Percentiles rank a stretch among this genome's conserved stretches.
phyloP scores from a whole-genome alignment of 2,113 vertebrate species.

The Alouatta palliata region DNA sequence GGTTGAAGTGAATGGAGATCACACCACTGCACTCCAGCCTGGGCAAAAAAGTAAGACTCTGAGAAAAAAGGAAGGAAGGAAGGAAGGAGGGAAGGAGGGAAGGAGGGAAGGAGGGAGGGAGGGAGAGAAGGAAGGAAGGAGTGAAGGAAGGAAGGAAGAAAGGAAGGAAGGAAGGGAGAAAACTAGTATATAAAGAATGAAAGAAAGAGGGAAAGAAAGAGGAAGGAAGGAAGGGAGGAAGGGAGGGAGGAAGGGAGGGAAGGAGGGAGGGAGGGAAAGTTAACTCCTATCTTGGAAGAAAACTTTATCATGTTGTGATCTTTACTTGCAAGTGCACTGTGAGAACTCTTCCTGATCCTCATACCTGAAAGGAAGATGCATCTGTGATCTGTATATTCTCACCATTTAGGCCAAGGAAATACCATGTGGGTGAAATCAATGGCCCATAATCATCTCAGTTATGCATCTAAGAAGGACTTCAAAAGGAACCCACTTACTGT shows the following conservation, averaged over 20 bases:
- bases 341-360: background rate
- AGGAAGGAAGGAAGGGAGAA: background rate
- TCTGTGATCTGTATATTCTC: background rate
- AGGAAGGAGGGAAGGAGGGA: too few species aligned
- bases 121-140: fast-evolving
- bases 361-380: background rate
- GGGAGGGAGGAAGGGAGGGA: fast-evolving
- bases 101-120: too few species aligned
- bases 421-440: background rate
- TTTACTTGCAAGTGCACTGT: background rate
- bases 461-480: background rate
- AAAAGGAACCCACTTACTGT: background rate
- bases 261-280: background rate
- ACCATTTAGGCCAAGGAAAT: background rate
- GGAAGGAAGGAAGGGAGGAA: background rate
- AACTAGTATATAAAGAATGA: background rate
- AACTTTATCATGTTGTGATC: background rate
- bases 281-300: background rate
- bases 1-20: too few species aligned
- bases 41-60: too few species aligned
- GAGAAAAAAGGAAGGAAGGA: too few species aligned
- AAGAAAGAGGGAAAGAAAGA: too few species aligned
- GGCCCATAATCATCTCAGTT: background rate
- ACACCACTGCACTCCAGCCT: too few species aligned
- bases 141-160: background rate